phyloP scores from a whole-genome alignment of 2,113 vertebrate species.

The Mormoops blainvillei region DNA sequence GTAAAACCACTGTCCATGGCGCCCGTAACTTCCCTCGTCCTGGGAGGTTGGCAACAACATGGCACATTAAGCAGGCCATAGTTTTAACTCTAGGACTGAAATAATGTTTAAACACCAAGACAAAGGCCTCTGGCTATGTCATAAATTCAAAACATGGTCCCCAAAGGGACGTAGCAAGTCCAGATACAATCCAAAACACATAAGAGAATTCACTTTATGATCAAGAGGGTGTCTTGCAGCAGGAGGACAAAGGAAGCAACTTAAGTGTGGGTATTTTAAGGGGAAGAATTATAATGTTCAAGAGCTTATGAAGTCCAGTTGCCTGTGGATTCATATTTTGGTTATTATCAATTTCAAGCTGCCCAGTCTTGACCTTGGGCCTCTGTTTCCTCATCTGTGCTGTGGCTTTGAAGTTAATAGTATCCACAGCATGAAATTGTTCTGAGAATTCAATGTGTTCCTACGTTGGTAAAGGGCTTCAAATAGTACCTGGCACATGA shows the following conservation, averaged over 20 bases:
- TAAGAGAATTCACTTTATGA: background rate
- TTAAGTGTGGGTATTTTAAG: background rate
- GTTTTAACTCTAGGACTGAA: constrained; percentile 24
- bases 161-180: background rate
- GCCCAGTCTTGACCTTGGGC: background rate
- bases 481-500: background rate
- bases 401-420: background rate
- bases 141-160: background rate
- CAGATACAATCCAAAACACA: background rate
- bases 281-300: background rate
- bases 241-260: background rate
- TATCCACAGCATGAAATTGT: background rate
- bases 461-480: background rate
- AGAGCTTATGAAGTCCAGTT: background rate
- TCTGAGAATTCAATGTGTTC: background rate
- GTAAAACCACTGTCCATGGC: background rate
- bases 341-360: background rate
- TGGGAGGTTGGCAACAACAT: background rate
- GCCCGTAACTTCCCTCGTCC: constrained; percentile 9
- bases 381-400: background rate
- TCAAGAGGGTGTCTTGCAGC: background rate
- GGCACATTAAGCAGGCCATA: background rate
- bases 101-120: constrained; percentile 17
- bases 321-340: background rate
- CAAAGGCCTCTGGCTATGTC: background rate